Conservation (phyloP, 2,888 invertebrate genomes). For the Emmelina monodactyla region DNA sequence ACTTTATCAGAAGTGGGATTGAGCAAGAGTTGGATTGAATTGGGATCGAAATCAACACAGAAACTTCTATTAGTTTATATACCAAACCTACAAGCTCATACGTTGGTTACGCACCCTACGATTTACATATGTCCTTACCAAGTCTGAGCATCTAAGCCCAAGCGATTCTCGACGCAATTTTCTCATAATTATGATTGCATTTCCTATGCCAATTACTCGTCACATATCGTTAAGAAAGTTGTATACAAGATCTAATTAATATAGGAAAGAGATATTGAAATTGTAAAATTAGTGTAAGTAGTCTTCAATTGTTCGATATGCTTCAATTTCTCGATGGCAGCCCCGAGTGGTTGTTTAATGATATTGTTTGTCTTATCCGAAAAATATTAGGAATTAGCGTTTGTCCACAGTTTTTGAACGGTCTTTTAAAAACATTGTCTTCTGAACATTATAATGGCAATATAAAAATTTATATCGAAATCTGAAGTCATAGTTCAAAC, state of each 20-base stretch:
- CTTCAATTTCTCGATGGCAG: constrained; percentile 62
- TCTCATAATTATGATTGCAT: constrained; percentile 35
- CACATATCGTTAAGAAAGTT: constrained; percentile 39
- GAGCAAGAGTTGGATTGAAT: constrained; percentile 16
- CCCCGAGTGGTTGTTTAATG: constrained; percentile 32
- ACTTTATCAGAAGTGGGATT: too few relatives aligned
- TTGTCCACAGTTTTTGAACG: too few relatives aligned
- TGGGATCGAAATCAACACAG: constrained; percentile 9
- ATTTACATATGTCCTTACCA: constrained; percentile 30
- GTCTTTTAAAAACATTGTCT: not conserved
- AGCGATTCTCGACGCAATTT: constrained; percentile 29
- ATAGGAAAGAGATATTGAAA: constrained; percentile 62
- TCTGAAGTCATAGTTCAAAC: not conserved
- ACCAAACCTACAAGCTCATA: constrained; percentile 59
- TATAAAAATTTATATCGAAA: constrained; percentile 7
- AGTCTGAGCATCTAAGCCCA: constrained; percentile 26
- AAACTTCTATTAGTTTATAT: constrained; percentile 23
- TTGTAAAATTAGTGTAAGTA: constrained; percentile 55
- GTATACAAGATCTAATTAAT: constrained; percentile 60
- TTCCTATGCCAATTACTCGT: constrained; percentile 31
- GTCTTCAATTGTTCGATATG: constrained; percentile 66
- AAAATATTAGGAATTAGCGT: too few relatives aligned
- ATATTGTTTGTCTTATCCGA: constrained; percentile 26
- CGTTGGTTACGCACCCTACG: constrained; percentile 37
- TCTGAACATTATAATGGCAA: not conserved